Conservation (phyloP, 2,113 vertebrate genomes). For the Laticauda laticaudata region DNA sequence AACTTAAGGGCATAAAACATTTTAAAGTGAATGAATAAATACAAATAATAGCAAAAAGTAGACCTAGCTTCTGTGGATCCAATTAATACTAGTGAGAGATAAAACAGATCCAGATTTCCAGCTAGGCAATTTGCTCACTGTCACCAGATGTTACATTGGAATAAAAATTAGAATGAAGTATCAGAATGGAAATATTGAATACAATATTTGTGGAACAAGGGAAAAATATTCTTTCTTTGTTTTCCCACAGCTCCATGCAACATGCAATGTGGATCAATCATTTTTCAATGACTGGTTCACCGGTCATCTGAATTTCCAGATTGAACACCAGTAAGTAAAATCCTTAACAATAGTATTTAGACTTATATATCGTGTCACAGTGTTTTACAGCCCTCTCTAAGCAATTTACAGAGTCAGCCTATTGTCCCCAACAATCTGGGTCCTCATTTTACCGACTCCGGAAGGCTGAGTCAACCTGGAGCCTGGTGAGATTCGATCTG, state of each 20-base stretch:
- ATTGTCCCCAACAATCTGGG: too few species aligned
- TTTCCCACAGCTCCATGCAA: conserved; percentile 70
- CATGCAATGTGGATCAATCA: conserved; percentile 75
- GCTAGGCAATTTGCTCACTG: not conserved
- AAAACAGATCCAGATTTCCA: not conserved
- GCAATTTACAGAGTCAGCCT: too few species aligned
- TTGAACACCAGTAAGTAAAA: conserved; percentile 79
- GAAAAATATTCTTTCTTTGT: not conserved
- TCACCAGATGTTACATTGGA: not conserved
- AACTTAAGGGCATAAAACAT: not conserved
- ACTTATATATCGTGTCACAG: too few species aligned
- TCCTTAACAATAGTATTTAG: too few species aligned
- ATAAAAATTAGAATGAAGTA: not conserved
- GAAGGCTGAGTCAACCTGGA: too few species aligned
- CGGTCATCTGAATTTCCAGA: conserved; percentile 81
- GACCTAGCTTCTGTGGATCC: not conserved
- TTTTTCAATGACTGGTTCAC: conserved; percentile 82
- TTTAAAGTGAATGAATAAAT: not conserved
- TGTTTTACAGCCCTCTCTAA: too few species aligned
- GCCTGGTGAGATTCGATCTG: too few species aligned
- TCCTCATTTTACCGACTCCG: too few species aligned
- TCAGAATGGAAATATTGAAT: not conserved
- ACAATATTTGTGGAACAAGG: not conserved
- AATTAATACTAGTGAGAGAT: not conserved
- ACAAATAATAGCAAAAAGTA: not conserved